Conservation (phyloP, 2,113 vertebrate genomes). For the Meriones unguiculatus region DNA sequence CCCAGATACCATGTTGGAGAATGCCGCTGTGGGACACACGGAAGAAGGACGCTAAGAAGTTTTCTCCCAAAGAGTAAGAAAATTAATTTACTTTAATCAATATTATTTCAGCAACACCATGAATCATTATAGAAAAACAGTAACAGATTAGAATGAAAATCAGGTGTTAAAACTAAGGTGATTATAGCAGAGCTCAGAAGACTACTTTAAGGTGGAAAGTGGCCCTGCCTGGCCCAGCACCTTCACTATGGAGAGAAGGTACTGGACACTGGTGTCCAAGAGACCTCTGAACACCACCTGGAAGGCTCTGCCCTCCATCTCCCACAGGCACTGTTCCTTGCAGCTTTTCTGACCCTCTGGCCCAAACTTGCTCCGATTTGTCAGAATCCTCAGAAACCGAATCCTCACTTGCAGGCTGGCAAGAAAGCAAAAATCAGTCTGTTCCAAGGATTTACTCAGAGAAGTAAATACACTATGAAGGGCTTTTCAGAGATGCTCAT, state of each 20-base stretch:
- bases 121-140: not conserved
- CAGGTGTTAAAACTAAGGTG: not conserved
- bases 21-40: not conserved
- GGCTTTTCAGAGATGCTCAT: conserved; percentile 22
- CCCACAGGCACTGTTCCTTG: fast-evolving
- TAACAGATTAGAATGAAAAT: not conserved
- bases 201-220: too few relatives aligned
- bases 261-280: too few relatives aligned
- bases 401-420: not conserved
- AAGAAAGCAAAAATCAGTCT: not conserved
- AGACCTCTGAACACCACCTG: not conserved
- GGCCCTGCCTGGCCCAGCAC: not conserved
- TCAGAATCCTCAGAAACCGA: not conserved
- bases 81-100: not conserved
- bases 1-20: too few relatives aligned
- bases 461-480: not conserved
- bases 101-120: not conserved
- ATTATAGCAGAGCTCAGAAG: not conserved
- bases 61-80: too few relatives aligned
- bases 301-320: not conserved
- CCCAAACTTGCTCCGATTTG: not conserved
- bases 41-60: not conserved
- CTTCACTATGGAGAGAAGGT: fast-evolving
- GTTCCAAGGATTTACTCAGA: not conserved
- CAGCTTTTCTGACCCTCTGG: not conserved